A percentile compares a stretch with the other conserved stretches of the same genome.
These are phyloP conservation scores for Sphaeramia orbicularis DNA, from an alignment of 2,797 vertebrate genomes.

Conservation along the genomic window DNA sequence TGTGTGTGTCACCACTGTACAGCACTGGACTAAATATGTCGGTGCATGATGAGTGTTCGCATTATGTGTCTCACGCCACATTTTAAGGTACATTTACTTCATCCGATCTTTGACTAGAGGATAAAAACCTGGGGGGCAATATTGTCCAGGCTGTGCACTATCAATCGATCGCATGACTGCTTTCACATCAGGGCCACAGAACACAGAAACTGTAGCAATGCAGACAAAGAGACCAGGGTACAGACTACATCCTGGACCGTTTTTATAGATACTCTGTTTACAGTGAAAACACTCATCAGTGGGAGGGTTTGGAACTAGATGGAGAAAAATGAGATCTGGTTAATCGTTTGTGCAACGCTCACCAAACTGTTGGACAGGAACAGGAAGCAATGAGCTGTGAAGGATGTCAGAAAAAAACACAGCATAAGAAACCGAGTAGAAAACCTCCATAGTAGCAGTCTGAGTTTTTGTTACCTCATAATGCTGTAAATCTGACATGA, in stretches of 20 bases:
- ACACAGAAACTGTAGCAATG: slow-evolving; percentile 62
- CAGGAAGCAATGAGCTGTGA: slow-evolving; percentile 23
- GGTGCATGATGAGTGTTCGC: slow-evolving; percentile 61
- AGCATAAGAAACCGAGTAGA: no score
- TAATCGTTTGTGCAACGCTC: slow-evolving; percentile 33
- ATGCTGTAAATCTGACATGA: no score
- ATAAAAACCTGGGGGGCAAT: slow-evolving; percentile 72
- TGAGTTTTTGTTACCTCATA: background rate
- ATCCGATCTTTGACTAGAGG: slow-evolving; percentile 44
- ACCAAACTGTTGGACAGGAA: slow-evolving; percentile 34
- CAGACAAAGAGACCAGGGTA: slow-evolving; percentile 53
- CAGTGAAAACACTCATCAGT: slow-evolving; percentile 44
- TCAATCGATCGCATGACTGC: slow-evolving; percentile 40
- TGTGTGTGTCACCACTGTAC: slow-evolving; percentile 68
- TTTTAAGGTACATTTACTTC: slow-evolving; percentile 51
- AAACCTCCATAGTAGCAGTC: slow-evolving; percentile 6
- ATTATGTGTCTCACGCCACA: slow-evolving; percentile 53
- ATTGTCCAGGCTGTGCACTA: slow-evolving; percentile 59
- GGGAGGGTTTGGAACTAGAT: slow-evolving; percentile 48
- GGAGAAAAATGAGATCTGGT: slow-evolving; percentile 6
- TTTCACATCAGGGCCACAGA: slow-evolving; percentile 55
- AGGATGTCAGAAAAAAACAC: background rate
- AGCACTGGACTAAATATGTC: slow-evolving; percentile 67
- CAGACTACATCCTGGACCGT: slow-evolving; percentile 62
- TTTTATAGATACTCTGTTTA: slow-evolving; percentile 72